phyloP scores from a whole-genome alignment of 2,113 vertebrate genomes.

The Indicator maculatus region DNA sequence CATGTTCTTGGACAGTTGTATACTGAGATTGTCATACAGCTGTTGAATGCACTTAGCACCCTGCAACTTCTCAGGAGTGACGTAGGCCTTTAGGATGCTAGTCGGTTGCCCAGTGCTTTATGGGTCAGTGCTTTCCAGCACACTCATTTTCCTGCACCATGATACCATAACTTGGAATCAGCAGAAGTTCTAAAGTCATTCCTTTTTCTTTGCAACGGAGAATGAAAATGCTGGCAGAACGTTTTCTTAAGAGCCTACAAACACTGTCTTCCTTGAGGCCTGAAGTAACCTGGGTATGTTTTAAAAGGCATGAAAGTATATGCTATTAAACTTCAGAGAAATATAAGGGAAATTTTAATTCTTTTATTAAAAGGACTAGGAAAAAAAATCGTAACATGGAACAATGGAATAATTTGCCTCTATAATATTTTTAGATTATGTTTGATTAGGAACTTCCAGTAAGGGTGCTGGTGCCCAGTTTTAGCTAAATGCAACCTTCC shows the following conservation, averaged over 20 bases:
- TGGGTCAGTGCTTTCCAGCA: not conserved
- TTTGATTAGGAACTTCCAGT: not conserved
- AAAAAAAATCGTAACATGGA: not conserved
- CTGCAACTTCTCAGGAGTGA: not conserved
- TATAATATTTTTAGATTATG: not conserved
- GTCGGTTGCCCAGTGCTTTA: not conserved
- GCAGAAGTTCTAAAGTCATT: not conserved
- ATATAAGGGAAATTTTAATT: not conserved
- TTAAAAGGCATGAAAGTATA: not conserved
- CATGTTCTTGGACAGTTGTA: not conserved
- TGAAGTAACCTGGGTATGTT: not conserved
- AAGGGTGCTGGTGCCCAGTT: not conserved
- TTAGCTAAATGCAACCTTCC: not conserved
- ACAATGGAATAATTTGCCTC: not conserved
- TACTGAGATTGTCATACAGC: not conserved
- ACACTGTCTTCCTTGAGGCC: not conserved
- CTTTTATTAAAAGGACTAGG: not conserved
- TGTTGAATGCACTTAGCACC: not conserved
- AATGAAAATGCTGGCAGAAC: not conserved
- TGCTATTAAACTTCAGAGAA: not conserved
- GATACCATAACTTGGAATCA: not conserved
- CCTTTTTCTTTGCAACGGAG: not conserved
- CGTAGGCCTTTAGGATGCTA: not conserved
- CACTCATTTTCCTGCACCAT: fast-evolving
- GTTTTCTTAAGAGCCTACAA: not conserved